A percentile compares a stretch with the other conserved stretches of the same genome.
phyloP scores from a whole-genome alignment of 2,888 invertebrate genomes.

The Caenorhabditis auriculariae region DNA sequence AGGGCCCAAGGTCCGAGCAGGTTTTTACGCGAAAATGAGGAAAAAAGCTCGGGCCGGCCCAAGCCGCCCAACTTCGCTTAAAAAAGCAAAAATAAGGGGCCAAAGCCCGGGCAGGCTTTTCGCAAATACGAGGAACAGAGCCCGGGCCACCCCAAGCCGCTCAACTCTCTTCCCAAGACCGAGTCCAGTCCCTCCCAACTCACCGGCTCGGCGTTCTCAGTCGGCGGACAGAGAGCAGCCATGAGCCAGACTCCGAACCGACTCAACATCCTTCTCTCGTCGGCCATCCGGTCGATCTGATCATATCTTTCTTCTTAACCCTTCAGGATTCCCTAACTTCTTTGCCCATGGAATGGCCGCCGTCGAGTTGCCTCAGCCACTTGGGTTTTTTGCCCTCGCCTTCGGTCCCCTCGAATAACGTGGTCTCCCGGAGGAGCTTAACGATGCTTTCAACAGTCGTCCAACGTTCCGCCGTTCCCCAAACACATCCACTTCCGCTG shows the following conservation, averaged over 20 bases:
- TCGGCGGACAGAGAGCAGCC: slow-evolving; percentile 78
- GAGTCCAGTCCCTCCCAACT: too few relatives aligned
- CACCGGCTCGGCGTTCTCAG: slow-evolving; percentile 65
- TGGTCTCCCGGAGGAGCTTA: slow-evolving; percentile 82
- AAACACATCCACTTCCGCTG: slow-evolving; percentile 43
- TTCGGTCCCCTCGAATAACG: slow-evolving; percentile 46
- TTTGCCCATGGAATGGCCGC: slow-evolving; percentile 53
- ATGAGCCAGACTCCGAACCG: slow-evolving; percentile 96
- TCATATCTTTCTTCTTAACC: neutral
- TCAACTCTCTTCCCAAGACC: too few relatives aligned
- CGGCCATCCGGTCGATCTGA: slow-evolving; percentile 69
- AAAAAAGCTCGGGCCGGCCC: too few relatives aligned
- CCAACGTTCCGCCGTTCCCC: slow-evolving; percentile 49
- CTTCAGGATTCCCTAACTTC: slow-evolving; percentile 17
- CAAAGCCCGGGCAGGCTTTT: too few relatives aligned
- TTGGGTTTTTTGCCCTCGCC: slow-evolving; percentile 61
- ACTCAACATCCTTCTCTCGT: slow-evolving; percentile 85
- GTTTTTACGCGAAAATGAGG: too few relatives aligned
- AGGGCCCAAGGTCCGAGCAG: too few relatives aligned
- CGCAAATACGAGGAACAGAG: too few relatives aligned
- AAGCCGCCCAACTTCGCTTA: too few relatives aligned
- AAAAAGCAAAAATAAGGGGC: too few relatives aligned
- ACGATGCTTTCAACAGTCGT: slow-evolving; percentile 60
- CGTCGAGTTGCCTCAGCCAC: slow-evolving; percentile 63
- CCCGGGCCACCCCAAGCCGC: too few relatives aligned